These are phyloP conservation scores for Pachycephala philippinensis DNA, from an alignment of 2,113 vertebrate genomes.

Conservation along the genomic window DNA sequence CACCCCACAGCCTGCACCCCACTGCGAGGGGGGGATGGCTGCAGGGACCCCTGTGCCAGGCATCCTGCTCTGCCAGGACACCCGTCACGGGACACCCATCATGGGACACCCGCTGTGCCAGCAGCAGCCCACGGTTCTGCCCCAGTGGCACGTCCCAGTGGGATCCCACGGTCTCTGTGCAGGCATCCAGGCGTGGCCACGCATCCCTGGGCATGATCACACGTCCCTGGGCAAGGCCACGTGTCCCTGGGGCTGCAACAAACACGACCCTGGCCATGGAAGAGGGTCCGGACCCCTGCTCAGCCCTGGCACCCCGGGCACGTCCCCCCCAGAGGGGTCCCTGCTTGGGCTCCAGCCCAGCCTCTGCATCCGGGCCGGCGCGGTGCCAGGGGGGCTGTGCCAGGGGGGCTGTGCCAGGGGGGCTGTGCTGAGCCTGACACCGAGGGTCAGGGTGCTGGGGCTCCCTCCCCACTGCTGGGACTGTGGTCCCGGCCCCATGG, in stretches of 20 bases:
- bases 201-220: neutral
- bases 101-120: neutral
- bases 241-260: neutral
- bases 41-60: rapidly evolving
- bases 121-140: neutral
- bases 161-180: neutral
- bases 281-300: rapidly evolving
- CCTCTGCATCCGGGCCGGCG: rapidly evolving
- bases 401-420: rapidly evolving
- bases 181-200: neutral
- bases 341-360: neutral
- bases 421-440: neutral
- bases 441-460: neutral
- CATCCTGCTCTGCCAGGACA: neutral
- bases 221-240: rapidly evolving
- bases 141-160: rapidly evolving
- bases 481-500: rapidly evolving
- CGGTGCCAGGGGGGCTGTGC: rapidly evolving
- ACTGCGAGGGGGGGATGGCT: rapidly evolving
- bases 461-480: neutral
- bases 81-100: rapidly evolving
- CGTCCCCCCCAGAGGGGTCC: neutral
- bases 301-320: rapidly evolving
- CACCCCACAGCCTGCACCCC: neutral
- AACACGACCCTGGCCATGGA: rapidly evolving